Percentiles rank a stretch among this genome's conserved stretches.
These are phyloP conservation scores for Neoarius graeffei DNA, from an alignment of 2,113 vertebrate species.

Conservation along the genomic window DNA sequence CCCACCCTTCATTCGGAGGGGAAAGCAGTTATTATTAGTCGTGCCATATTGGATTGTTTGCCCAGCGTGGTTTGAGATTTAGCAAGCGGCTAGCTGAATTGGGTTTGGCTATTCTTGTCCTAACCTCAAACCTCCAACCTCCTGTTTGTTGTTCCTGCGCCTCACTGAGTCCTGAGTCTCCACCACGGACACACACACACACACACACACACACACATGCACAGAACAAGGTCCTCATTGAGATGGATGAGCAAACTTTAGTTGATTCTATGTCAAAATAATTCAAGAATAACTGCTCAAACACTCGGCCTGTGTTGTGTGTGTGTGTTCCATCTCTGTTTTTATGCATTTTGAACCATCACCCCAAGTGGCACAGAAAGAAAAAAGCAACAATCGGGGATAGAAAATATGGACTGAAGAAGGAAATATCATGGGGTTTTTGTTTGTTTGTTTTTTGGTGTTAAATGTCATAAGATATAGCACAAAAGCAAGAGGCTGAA, in stretches of 20 bases:
- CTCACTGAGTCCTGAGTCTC: not conserved
- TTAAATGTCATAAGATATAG: not conserved
- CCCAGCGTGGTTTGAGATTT: slow-evolving; percentile 47
- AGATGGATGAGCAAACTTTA: slow-evolving; percentile 67
- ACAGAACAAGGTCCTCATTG: slow-evolving; percentile 68
- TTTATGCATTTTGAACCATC: not conserved
- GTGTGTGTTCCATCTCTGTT: not conserved
- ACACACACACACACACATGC: slow-evolving; percentile 36
- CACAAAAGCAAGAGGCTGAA: not conserved
- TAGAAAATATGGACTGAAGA: not conserved
- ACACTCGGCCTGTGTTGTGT: not conserved
- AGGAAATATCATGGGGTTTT: no score
- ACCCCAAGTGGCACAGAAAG: not conserved
- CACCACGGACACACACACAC: not conserved
- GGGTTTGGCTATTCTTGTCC: slow-evolving; percentile 54
- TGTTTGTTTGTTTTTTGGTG: not conserved
- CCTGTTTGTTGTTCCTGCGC: slow-evolving; percentile 61
- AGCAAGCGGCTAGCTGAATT: slow-evolving; percentile 40
- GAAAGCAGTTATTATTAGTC: slow-evolving; percentile 63
- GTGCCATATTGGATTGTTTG: slow-evolving; percentile 57
- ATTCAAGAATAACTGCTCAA: slow-evolving; percentile 13
- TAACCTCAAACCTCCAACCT: slow-evolving; percentile 42
- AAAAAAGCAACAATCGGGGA: not conserved
- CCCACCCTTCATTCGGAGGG: slow-evolving; percentile 63
- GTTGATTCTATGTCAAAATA: slow-evolving; percentile 41